phyloP scores from a whole-genome alignment of 53 echinoderm and acorn worm species.

The Hippasteria phrygiana region DNA sequence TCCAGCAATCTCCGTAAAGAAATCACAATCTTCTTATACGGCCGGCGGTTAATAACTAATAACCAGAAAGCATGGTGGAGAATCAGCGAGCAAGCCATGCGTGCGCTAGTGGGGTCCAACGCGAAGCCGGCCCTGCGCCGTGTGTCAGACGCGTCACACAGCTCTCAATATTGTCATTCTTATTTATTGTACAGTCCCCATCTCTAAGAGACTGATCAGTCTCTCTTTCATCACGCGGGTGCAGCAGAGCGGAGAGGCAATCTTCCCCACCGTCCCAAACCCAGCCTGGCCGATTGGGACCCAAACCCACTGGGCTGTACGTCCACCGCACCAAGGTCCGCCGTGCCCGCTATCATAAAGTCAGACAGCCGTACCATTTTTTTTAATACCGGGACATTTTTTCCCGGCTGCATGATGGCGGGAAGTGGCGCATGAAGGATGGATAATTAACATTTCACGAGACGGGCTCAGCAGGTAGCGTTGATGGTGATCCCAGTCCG shows the following conservation, averaged over 20 bases:
- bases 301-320: background rate
- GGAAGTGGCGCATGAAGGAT: slow-evolving; percentile 36
- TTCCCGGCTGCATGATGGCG: slow-evolving; percentile 52
- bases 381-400: slow-evolving; percentile 54
- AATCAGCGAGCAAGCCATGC: slow-evolving; percentile 34
- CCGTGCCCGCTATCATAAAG: background rate
- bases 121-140: background rate
- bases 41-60: slow-evolving; percentile 64
- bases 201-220: background rate
- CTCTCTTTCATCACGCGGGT: slow-evolving; percentile 12
- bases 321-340: background rate
- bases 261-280: background rate
- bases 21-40: slow-evolving; percentile 68
- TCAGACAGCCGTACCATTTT: slow-evolving; percentile 12
- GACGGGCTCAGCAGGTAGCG: slow-evolving; percentile 38
- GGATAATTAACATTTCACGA: slow-evolving; percentile 53
- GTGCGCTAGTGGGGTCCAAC: slow-evolving; percentile 17
- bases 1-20: slow-evolving; percentile 51
- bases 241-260: slow-evolving; percentile 29
- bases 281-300: background rate
- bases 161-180: slow-evolving; percentile 28
- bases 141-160: slow-evolving; percentile 5
- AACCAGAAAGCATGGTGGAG: slow-evolving; percentile 47
- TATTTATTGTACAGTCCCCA: background rate
- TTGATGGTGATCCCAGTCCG: background rate